Conservation (phyloP, 2,888 invertebrate species). For the Drosophila rubida region DNA sequence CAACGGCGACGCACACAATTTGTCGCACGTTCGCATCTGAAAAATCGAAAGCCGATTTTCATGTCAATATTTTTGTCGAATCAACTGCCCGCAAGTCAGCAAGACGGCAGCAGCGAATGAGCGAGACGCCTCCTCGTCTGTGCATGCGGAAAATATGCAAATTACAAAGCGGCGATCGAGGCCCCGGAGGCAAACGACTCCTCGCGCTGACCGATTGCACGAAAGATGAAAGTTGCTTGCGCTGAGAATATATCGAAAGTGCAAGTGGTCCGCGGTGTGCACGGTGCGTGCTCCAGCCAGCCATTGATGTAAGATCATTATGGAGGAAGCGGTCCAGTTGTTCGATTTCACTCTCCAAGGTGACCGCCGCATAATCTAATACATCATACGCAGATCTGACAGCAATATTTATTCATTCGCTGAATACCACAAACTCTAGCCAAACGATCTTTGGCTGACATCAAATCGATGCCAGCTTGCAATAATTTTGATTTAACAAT, state of each 20-base stretch:
- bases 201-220: slow-evolving; percentile 58
- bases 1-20: slow-evolving; percentile 63
- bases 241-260: slow-evolving; percentile 66
- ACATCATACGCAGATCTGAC: no score
- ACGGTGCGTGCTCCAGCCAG: slow-evolving; percentile 38
- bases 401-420: no score
- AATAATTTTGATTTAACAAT: no score
- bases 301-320: slow-evolving; percentile 73
- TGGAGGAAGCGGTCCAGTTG: slow-evolving; percentile 23
- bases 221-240: slow-evolving; percentile 75
- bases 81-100: slow-evolving; percentile 50
- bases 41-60: slow-evolving; percentile 80
- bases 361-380: background rate
- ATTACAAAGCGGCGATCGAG: slow-evolving; percentile 50
- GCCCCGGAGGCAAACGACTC: slow-evolving; percentile 41
- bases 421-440: no score
- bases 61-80: slow-evolving; percentile 78
- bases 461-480: no score
- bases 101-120: no score
- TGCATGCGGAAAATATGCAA: slow-evolving; percentile 77
- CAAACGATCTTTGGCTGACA: no score
- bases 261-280: slow-evolving; percentile 58
- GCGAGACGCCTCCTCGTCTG: slow-evolving; percentile 44
- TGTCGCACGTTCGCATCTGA: slow-evolving; percentile 61
- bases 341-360: slow-evolving; percentile 51